Base-by-base conservation (phyloP, 2,113 vertebrate genomes). In the human (Homo sapiens) region DNA sequence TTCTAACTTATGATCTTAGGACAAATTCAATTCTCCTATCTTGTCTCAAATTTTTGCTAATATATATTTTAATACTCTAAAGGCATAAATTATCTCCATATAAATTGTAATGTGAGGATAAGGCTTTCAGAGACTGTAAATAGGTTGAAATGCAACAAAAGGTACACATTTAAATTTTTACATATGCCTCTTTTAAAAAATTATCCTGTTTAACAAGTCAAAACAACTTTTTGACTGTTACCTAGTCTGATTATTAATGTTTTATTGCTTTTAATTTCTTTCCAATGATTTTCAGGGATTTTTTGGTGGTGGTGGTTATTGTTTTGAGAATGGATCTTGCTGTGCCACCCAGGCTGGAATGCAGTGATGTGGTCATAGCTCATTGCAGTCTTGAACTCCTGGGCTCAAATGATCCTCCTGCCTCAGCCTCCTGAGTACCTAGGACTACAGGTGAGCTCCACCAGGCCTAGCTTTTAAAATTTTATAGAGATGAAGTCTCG, bases 221-320 rank as follows among this genome's bases (percentile, higher is more conserved):
- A 64, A 64, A 64, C 61, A 64, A 50, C 22, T 61, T 89, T 64
- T 92, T 80, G 35, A 52, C 59, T 73, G 23, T 70, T 82, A 70
- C 38, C 45, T 22, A 45, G 55, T 35, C 55, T 73, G 48, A 93
- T 35, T 57, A 81, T 75, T 80, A 48, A 61, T 38, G 38, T 90
- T 89, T 66, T 75, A 10, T 91, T 93, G 38, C 52, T 94, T 64
- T 86, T 82, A 61, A 89, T 92, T 82, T 55, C 27, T 94, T 95
- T 61, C 64, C 48, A 89, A 25, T 93, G 59, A 75, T 68, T 88
- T 96, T 96, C 48, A 35, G 61, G 61, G 27, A 64, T 32, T 64
- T 64, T 64, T 64, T 64, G 27, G 61, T 64, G 61, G 61, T 64
- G 61, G 27, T 64, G 61, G 27, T 64, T 5, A 30, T 32, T 30